phyloP scores from a whole-genome alignment of 2,888 invertebrate genomes.

The Eupithecia pulchellata region DNA sequence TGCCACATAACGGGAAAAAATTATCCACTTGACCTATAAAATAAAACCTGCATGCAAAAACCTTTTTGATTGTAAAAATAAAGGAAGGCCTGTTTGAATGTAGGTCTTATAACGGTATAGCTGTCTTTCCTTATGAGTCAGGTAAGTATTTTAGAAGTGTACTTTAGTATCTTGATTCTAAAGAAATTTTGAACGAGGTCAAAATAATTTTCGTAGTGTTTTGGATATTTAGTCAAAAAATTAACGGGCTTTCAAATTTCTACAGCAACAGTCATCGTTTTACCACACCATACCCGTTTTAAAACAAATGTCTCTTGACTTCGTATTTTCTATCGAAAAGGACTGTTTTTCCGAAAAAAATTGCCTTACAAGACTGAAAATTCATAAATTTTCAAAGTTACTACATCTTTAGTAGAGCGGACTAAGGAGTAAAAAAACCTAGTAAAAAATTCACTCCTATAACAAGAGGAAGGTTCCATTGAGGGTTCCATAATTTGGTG shows the following conservation, averaged over 20 bases:
- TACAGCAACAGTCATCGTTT: neutral
- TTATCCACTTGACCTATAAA: constrained; percentile 35
- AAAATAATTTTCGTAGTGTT: no score
- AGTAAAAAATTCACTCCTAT: neutral
- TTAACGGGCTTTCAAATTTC: neutral
- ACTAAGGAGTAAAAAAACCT: neutral
- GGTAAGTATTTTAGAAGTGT: neutral
- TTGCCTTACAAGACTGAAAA: no score
- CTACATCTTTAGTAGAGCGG: no score
- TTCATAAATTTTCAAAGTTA: no score
- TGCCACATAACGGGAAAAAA: constrained; percentile 30
- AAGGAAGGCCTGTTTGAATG: constrained; percentile 16
- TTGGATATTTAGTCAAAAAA: neutral
- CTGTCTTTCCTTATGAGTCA: constrained; percentile 14
- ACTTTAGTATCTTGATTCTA: neutral
- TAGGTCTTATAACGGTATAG: constrained; percentile 31
- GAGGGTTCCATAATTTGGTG: neutral
- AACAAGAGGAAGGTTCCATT: neutral
- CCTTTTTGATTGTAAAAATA: constrained; percentile 33
- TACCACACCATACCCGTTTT: no score
- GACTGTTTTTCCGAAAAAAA: no score
- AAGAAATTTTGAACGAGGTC: neutral
- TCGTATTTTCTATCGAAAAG: no score
- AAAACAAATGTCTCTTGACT: no score
- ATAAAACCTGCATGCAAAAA: constrained; percentile 35